Base-by-base conservation (phyloP, 2,113 vertebrate genomes). In the Lepidothrix coronata region DNA sequence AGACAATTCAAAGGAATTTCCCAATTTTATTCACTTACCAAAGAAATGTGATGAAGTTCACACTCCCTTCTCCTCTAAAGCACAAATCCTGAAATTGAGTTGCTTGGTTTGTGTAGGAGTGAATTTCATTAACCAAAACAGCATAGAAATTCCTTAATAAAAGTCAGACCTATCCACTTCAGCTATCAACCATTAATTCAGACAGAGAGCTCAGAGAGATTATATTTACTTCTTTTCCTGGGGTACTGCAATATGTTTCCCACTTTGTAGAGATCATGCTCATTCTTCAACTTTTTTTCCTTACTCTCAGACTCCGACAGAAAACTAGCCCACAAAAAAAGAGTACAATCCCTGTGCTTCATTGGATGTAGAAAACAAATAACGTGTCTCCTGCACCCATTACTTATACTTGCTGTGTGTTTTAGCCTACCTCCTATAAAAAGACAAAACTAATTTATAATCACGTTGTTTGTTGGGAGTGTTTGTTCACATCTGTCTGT, bases 401-500 rank as follows among this genome's bases (percentile, higher is more conserved):
- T 95, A 95, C 85, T 97, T 97, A 95, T 95, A 75, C 54, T 84
- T 46, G 52, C 94, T 94, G 72, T 65, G 90, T 88, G 78, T 93
- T 95, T 94, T 85, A 96, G 52, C 63, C 77, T 95, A 80, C 67
- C 61, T 93, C 67, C 61, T 89, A 91, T 77, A 93, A 87, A 95
- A 96, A 92, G 79, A 71, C 76, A 46, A 2, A 94, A 88, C 81
- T 96, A 95, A 97, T 97, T 96, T 97, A 96, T 96, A 97, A 97
- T 91, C 75, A 85, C 85, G 89, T 90, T 86, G 82, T 96, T 97
- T 97, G 90, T 95, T 54, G 6, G 21, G 54, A 67, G 59, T 91
- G 91, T 72, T 97, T 93, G 77, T 75, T 95, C 94, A 90, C 82
- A 93, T 97, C 95, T 95, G 96, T 97, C 96, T 96, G 93, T 97